phyloP scores from a whole-genome alignment of 1,140 invertebrate species.

The Papilio dardanus region DNA sequence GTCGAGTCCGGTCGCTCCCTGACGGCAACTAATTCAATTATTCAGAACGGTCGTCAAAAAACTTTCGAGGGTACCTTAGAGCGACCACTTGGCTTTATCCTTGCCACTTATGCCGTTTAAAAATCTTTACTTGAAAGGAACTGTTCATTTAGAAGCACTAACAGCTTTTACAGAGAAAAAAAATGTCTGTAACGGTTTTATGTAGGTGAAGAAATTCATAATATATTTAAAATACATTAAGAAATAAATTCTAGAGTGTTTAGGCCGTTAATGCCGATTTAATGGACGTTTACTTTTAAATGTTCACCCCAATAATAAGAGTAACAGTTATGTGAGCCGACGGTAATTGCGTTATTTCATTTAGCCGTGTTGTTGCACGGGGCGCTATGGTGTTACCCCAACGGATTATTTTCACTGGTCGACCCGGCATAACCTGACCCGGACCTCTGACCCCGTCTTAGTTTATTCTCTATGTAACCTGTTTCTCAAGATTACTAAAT shows the following conservation, averaged over 20 bases:
- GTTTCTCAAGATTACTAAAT: constrained; percentile 59
- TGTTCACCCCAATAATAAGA: constrained; percentile 58
- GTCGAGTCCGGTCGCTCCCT: constrained; percentile 51
- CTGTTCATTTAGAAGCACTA: constrained; percentile 17
- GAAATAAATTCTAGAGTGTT: background rate
- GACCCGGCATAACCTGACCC: constrained; percentile 61
- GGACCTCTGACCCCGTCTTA: constrained; percentile 68
- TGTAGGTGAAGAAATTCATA: background rate
- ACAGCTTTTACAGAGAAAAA: constrained; percentile 8
- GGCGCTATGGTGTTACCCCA: constrained; percentile 52
- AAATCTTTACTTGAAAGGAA: constrained; percentile 38
- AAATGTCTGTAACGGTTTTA: constrained; percentile 9
- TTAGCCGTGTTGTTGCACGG: constrained; percentile 55
- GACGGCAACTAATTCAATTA: constrained; percentile 71
- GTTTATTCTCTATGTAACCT: constrained; percentile 67
- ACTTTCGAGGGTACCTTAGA: constrained; percentile 58
- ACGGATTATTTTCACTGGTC: constrained; percentile 64
- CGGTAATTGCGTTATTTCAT: constrained; percentile 67
- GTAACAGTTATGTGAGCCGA: constrained; percentile 46
- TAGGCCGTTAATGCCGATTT: background rate
- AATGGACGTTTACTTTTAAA: constrained; percentile 45
- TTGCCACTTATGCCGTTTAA: constrained; percentile 51
- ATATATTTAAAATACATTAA: background rate
- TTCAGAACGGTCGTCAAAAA: constrained; percentile 62
- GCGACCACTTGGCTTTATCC: constrained; percentile 60